Percentiles rank a stretch among this genome's conserved stretches.
These are phyloP conservation scores for Pristionchus maxplancki DNA, from an alignment of 2,888 invertebrate species.

Conservation along the genomic window DNA sequence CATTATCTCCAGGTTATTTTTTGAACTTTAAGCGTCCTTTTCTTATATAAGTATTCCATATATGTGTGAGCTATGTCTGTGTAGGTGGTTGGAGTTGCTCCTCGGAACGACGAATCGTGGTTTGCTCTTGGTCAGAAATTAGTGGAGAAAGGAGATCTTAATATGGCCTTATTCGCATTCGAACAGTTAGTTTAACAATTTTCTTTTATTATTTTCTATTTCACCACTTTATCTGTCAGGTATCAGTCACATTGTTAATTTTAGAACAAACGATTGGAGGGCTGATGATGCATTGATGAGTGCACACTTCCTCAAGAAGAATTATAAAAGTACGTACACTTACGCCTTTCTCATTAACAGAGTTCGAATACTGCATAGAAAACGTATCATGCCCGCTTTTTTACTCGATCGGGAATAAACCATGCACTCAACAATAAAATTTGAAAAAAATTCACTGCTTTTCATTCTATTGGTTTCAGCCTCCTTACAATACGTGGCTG, in stretches of 20 bases:
- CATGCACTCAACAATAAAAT: no score
- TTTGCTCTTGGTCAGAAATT: constrained; percentile 57
- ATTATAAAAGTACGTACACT: constrained; percentile 5
- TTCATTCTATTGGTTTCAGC: not conserved
- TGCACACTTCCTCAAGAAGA: not conserved
- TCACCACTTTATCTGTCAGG: not conserved
- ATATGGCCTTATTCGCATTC: constrained; percentile 45
- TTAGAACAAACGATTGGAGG: constrained; percentile 12
- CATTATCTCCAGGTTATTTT: constrained; percentile 60
- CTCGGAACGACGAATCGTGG: constrained; percentile 60
- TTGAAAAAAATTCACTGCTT: no score
- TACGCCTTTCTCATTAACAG: no score
- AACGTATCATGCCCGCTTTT: no score
- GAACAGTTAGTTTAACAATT: not conserved
- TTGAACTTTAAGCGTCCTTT: not conserved
- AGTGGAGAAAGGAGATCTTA: constrained; percentile 56
- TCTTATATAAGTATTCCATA: not conserved
- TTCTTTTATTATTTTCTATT: not conserved
- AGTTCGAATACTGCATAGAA: no score
- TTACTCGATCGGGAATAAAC: no score
- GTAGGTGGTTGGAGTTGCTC: constrained; percentile 58
- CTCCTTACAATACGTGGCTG: not conserved
- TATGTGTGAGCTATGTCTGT: not conserved
- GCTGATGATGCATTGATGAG: constrained; percentile 34
- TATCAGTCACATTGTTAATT: not conserved